phyloP scores from a whole-genome alignment of 1,140 invertebrate species.

The Trissolcus basalis region DNA sequence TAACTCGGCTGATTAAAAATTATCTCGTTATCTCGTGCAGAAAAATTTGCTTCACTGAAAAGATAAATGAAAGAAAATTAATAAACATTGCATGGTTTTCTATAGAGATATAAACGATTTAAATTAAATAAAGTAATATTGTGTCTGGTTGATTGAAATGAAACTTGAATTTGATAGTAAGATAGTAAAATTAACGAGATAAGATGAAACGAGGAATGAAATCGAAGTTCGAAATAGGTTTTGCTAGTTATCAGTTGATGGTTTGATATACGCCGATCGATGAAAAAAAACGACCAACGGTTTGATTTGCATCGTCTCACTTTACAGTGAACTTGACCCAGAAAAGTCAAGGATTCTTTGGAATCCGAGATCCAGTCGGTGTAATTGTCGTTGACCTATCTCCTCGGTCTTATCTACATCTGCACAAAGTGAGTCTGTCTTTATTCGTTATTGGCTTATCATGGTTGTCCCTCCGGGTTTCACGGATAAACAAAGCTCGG shows the following conservation, averaged over 20 bases:
- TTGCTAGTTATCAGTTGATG: conserved; percentile 13
- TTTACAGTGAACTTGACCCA: conserved; percentile 69
- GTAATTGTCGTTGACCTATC: conserved; percentile 62
- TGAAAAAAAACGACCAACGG: not conserved
- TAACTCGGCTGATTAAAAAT: too few relatives aligned
- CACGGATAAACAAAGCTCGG: conserved; percentile 58
- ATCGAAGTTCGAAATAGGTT: too few relatives aligned
- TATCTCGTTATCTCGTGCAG: too few relatives aligned
- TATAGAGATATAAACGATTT: too few relatives aligned
- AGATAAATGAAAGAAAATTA: too few relatives aligned
- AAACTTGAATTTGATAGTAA: too few relatives aligned
- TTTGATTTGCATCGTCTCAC: conserved; percentile 31
- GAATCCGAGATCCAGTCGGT: conserved; percentile 61
- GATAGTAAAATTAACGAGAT: too few relatives aligned
- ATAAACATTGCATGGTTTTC: too few relatives aligned
- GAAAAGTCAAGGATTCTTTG: conserved; percentile 59
- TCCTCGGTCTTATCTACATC: conserved; percentile 12
- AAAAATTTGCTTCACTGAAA: too few relatives aligned
- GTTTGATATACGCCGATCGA: not conserved
- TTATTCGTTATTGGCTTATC: conserved; percentile 24
- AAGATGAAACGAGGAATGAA: too few relatives aligned
- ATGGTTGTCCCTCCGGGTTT: conserved; percentile 7
- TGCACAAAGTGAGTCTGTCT: not conserved
- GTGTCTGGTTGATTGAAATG: too few relatives aligned
- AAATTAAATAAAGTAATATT: too few relatives aligned